These are phyloP conservation scores for Cairina moschata DNA, from an alignment of 2,113 vertebrate genomes.

Conservation along the genomic window DNA sequence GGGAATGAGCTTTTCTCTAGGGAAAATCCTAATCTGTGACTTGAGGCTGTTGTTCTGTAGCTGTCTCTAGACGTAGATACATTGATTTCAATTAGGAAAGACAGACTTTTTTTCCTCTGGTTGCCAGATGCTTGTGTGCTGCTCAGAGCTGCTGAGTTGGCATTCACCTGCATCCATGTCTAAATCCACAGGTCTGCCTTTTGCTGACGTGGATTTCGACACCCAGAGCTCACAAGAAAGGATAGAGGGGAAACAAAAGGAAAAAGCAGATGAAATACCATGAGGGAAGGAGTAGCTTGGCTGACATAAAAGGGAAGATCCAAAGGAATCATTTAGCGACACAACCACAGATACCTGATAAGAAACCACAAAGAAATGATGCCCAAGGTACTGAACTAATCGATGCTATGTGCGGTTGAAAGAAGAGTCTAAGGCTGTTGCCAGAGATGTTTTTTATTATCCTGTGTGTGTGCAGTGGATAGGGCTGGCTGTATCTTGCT, in stretches of 20 bases:
- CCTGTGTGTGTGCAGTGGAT: accelerated
- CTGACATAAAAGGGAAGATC: background rate
- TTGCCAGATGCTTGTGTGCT: background rate
- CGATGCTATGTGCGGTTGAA: background rate
- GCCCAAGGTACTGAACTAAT: background rate
- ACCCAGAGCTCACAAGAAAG: background rate
- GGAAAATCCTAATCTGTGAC: background rate
- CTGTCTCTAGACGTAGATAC: background rate
- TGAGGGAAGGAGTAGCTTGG: background rate
- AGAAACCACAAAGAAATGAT: background rate
- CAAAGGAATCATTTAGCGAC: background rate
- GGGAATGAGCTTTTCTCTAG: background rate
- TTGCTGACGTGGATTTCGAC: background rate
- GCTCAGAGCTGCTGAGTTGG: background rate
- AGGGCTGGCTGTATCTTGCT: background rate
- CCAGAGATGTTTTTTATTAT: background rate
- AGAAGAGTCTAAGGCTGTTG: background rate
- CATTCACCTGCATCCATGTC: background rate
- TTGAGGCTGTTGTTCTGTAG: background rate
- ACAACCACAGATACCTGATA: background rate
- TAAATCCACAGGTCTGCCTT: background rate
- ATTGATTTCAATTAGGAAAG: background rate
- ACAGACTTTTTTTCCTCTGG: background rate
- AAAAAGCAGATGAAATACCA: background rate
- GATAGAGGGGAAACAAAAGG: background rate